phyloP scores from a whole-genome alignment of 2,113 vertebrate species.

The Alosa alosa region DNA sequence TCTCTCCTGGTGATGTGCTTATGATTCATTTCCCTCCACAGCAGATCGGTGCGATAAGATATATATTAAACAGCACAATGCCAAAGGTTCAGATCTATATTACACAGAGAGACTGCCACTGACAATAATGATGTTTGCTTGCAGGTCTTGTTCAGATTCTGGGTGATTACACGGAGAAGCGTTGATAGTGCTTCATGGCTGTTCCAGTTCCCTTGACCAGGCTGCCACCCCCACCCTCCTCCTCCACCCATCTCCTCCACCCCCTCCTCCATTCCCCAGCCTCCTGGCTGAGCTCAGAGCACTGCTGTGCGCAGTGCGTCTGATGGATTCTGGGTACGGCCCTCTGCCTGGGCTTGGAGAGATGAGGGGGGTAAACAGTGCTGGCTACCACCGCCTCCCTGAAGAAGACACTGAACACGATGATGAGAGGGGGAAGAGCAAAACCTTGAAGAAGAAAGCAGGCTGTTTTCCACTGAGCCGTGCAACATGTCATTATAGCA shows the following conservation, averaged over 20 bases:
- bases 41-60: neutral
- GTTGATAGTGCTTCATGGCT: neutral
- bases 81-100: neutral
- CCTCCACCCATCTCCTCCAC: too few relatives aligned
- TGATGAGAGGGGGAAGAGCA: neutral
- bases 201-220: neutral
- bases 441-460: neutral
- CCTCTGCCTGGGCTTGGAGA: neutral
- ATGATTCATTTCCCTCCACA: neutral
- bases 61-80: neutral
- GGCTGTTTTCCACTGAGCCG: neutral
- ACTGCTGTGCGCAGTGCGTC: neutral
- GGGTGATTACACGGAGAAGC: neutral
- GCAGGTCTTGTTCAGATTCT: neutral
- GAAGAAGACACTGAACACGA: neutral
- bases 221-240: too few relatives aligned
- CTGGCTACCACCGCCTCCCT: neutral
- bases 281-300: neutral
- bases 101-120: neutral
- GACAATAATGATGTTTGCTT: neutral
- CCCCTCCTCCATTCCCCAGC: too few relatives aligned
- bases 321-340: too few relatives aligned
- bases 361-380: neutral
- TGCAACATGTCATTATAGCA: slow-evolving; percentile 3
- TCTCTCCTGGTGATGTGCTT: neutral